Base-by-base conservation (phyloP, 1,140 invertebrate species). In the Aradophagus sp. region DNA sequence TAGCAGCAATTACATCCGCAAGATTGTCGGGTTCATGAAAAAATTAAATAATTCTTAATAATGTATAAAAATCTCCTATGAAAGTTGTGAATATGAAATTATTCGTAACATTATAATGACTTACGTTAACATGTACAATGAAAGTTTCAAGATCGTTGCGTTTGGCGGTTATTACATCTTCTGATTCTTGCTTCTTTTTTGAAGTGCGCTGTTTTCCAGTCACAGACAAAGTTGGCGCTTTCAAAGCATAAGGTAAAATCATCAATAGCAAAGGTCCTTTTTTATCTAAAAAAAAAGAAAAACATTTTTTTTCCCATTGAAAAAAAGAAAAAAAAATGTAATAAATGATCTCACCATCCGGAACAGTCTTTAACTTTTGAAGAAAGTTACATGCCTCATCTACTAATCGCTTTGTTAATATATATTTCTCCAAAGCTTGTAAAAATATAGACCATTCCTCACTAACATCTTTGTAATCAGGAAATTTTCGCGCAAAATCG, bases 201-300 rank as follows among this genome's bases (percentile, higher is more conserved):
- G 11, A 20, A 4, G 19, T 17, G 7, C 4, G 10, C 16, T 2
- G 17, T n/a, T 39, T 39, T 8, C 36, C 17, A 20, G 36, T 39
- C 8, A 23, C 20, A 5, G 8, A 8, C 10, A 11, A 39, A 39
- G 36, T 4, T 19, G 36, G 16, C n/a, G 36, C 36, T 20, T 39
- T 39, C 10, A 39, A 14, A 11, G 36, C 36, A 20, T 20, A n/a
- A 39, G 36, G 17, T n/a, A 39, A 39, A 11, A 39, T 4, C 36
- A 39, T 20, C 2, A 39, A 20, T 10, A 39, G 2, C n/a, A 20
- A 15, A n/a, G 4, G 4, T 23, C 8, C 20, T 23, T 23, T 5
- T 23, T 8, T 23, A 23, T 23, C 8, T 8, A 23, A 23, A 23
- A 23, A 23, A 23, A 5, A 23, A 23, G 20, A 5, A 4, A 23